Evolutionary conservation across 2,888 invertebrate species (phyloP).

Genomic region (Polymixis flavicincta): DNA sequence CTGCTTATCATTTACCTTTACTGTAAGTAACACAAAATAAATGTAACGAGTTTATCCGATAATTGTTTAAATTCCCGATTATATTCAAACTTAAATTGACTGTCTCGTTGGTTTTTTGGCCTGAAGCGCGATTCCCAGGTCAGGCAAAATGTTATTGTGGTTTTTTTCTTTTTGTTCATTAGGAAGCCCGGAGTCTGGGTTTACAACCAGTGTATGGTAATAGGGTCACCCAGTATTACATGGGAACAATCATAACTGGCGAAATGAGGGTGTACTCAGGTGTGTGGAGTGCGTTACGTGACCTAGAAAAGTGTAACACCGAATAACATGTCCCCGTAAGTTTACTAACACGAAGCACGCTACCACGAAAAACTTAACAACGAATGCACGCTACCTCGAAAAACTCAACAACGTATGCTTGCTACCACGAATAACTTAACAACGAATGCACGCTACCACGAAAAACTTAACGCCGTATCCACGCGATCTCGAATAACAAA

Average conservation of each 20-base stretch:
- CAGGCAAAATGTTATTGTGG: neutral
- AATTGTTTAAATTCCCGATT: neutral
- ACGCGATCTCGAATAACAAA: too few species aligned
- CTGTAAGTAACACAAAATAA: conserved; percentile 5
- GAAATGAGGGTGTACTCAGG: neutral
- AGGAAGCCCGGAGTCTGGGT: neutral
- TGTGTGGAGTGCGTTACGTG: too few species aligned
- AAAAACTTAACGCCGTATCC: too few species aligned
- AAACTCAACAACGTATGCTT: too few species aligned
- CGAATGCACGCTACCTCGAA: too few species aligned
- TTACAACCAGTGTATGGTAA: neutral
- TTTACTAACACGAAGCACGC: too few species aligned
- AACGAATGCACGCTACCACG: too few species aligned
- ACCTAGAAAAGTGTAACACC: too few species aligned
- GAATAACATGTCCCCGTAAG: too few species aligned
- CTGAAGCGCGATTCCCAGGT: neutral
- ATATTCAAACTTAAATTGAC: neutral
- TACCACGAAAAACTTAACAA: too few species aligned
- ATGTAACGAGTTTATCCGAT: neutral
- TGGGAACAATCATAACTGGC: neutral
- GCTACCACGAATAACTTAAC: too few species aligned
- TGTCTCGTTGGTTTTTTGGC: neutral
- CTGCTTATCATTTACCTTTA: conserved; percentile 2
- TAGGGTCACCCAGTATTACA: neutral
- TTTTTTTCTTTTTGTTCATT: neutral